Base-by-base conservation (phyloP, 1,140 invertebrate genomes). In the Cecropterus lyciades region DNA sequence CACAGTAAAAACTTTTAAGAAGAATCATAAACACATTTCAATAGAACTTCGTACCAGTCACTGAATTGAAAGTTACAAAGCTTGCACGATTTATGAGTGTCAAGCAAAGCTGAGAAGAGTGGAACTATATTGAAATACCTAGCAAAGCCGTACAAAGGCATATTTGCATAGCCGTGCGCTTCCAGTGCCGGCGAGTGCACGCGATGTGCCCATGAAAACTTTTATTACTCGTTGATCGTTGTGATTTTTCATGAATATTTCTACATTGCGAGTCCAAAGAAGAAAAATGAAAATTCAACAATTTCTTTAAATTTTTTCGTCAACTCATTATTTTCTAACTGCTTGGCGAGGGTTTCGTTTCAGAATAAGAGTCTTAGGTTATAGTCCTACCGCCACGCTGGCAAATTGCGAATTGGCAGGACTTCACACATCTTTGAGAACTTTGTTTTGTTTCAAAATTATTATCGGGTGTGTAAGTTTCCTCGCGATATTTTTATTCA, bases 101-200 rank as follows among this genome's bases (percentile, higher is more conserved):
- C 55, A 43, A 57, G 55, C n/a, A 57, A 13, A 57, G 55, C 45
- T 43, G 40, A 56, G 53, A 20, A 27, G 56, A 59, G 56, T 15
- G 14, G 42, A 59, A 59, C 56, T 59, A 46, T 59, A 59, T 42
- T 46, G 43, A 59, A 59, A 46, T 59, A 59, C 55, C 55, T 46
- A 17, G n/a, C 42, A 59, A 57, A 46, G 20, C 30, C 13, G 13
- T 24, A 59, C 43, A 59, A 59, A 59, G 42, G 40, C 24, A 27
- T 59, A 59, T 59, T 59, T 46, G 55, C 55, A 59, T 46, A 40
- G 11, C 24, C 42, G 42, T 45, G 17, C n/a, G 42, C 33, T 59
- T 59, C 55, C n/a, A 59, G n/a, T 59, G 20, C 55, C 24, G 24
- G 6, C 55, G 55, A n/a, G 27, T 46, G 55, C 55, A 59, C 42